Evolutionary conservation across 2,888 invertebrate genomes (phyloP).

Genomic region (Acanthosoma haemorrhoidale): DNA sequence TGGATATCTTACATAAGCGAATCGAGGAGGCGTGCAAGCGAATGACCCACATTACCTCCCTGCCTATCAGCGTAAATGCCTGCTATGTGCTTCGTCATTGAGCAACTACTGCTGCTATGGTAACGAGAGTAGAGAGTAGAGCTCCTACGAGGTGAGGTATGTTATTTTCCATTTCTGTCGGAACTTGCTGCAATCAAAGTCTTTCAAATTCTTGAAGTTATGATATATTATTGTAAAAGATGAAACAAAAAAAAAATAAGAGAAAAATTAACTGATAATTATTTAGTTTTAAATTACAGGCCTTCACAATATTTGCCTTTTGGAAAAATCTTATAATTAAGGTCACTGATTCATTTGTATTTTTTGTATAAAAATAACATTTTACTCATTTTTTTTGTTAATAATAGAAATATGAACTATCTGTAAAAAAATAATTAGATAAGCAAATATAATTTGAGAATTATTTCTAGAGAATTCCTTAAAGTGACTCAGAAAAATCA

Average conservation of each 20-base stretch:
- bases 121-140: background rate
- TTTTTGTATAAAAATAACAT: background rate
- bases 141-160: background rate
- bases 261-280: background rate
- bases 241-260: background rate
- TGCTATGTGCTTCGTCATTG: background rate
- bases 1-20: conserved; percentile 59
- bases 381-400: background rate
- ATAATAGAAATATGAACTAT: background rate
- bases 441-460: background rate
- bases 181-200: background rate
- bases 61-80: background rate
- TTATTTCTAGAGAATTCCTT: too few species aligned
- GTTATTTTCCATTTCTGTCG: too few species aligned
- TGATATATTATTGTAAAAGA: background rate
- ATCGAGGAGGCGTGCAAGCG: conserved; percentile 45
- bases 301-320: too few species aligned
- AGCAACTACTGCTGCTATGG: background rate
- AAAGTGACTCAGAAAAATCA: too few species aligned
- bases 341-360: background rate
- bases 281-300: background rate
- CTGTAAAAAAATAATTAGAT: background rate
- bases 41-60: conserved; percentile 38
- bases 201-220: background rate
- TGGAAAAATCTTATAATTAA: too few species aligned